Conservation (phyloP, 2,797 vertebrate species). For the Cyclopterus lumpus region DNA sequence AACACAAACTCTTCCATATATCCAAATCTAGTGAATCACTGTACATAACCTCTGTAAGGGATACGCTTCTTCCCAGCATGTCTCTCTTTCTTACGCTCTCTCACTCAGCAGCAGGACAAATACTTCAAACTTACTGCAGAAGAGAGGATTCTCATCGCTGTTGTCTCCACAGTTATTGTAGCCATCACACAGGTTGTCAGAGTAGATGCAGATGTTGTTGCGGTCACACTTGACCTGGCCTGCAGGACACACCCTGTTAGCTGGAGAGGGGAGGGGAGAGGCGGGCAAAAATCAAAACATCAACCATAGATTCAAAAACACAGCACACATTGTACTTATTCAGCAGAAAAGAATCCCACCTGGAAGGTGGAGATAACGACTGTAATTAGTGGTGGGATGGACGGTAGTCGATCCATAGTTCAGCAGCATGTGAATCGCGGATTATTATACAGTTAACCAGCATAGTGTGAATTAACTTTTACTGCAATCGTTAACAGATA, state of each 20-base stretch:
- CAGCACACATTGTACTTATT: neutral
- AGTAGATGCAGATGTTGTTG: conserved; percentile 92
- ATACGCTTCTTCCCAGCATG: neutral
- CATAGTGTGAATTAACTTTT: too few species aligned
- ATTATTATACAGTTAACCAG: too few species aligned
- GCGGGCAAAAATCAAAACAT: neutral
- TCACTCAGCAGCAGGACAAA: neutral
- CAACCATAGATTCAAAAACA: neutral
- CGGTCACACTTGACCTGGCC: conserved; percentile 89
- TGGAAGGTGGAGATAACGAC: too few species aligned
- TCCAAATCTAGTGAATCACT: neutral
- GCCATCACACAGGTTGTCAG: conserved; percentile 88
- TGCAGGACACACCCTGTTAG: conserved; percentile 87
- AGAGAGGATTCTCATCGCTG: conserved; percentile 84
- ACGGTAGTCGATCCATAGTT: too few species aligned
- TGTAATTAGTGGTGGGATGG: too few species aligned
- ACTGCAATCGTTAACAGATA: too few species aligned
- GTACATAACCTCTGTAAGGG: neutral
- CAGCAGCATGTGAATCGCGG: too few species aligned
- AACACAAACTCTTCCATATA: conserved; percentile 20
- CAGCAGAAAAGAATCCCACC: neutral
- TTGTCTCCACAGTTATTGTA: conserved; percentile 85
- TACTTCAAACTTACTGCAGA: conserved; percentile 73
- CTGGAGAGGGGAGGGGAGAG: conserved; percentile 70
- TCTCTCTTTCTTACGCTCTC: neutral